Evolutionary conservation across 2,797 vertebrate genomes (phyloP), one percentile per base, ranked within the genome.

Genomic region (Mormyrops attenuatus): DNA sequence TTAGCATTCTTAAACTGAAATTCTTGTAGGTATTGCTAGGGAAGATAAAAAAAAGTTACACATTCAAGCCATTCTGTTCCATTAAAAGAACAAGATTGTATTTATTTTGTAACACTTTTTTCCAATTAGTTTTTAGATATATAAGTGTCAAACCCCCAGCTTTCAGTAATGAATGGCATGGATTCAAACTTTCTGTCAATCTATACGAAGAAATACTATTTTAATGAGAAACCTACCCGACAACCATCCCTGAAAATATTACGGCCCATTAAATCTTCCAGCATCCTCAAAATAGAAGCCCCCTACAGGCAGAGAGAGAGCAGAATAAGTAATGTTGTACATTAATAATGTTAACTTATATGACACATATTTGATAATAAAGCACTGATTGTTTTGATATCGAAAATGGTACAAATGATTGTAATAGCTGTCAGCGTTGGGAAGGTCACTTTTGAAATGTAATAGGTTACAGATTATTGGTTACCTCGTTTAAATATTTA

Each of bases 281-380:
- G 92, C 98, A 99, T 99, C 92, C 98, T 96, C 89, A 99, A 96
- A 92, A 99, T 95, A 0, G 98, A 99, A 1, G 97, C 96, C 88
- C 98, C 98, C 98, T 99, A 90, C 55, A 82, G 44, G 8, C 52
- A 86, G 89, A 73, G 30, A 38, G 34, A 90, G 88, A 90, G 8
- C 50, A 89, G 8, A 15, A 44, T 15, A 47, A 88, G 53, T 17
- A 92, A 90, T 88, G 26, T 22, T 38, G 47, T 3, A 69, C 63
- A 41, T 77, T 38, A 49, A 85, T 17, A 30, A 20, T 11, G 13
- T 15, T 30, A 53, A 30, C 9, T 50, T 47, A 41, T 44, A 52
- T 22, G 50, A 34, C 11, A 85, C 47, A 52, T 49, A 52, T 50
- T 53, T 52, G 52, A 34, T 57, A 34, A n/a, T 13, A 88, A 49